Conservation (phyloP, 2,888 invertebrate species). For the Harmothoe impar region DNA sequence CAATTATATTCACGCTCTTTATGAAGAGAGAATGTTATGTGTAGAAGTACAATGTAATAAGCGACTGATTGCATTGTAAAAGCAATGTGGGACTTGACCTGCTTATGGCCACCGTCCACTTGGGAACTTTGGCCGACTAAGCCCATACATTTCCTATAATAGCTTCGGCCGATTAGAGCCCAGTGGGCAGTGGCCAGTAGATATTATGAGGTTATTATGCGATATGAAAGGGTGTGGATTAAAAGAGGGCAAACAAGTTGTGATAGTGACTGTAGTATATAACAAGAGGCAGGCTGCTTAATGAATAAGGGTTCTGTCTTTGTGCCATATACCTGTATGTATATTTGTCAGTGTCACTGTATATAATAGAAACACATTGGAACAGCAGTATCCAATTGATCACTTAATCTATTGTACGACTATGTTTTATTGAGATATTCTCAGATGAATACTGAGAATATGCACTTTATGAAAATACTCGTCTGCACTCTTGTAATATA, state of each 20-base stretch:
- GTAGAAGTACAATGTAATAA: background rate
- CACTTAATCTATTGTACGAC: background rate
- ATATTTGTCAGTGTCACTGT: background rate
- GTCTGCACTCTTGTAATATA: background rate
- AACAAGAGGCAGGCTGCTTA: background rate
- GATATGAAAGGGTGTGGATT: background rate
- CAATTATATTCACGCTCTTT: background rate
- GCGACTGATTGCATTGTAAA: background rate
- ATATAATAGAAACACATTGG: background rate
- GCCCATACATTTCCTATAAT: no score
- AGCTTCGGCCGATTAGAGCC: no score
- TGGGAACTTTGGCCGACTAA: no score
- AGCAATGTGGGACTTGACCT: background rate
- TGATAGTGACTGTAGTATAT: slow-evolving; percentile 22
- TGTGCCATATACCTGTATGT: slow-evolving; percentile 4
- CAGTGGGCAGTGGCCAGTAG: no score
- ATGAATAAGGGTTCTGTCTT: background rate
- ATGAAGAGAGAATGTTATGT: background rate
- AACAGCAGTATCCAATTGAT: background rate
- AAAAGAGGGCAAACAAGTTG: background rate
- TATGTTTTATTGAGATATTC: background rate
- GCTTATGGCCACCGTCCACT: no score
- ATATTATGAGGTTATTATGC: background rate
- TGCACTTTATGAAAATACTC: background rate
- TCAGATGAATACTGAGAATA: background rate